phyloP scores from a whole-genome alignment of 2,888 invertebrate species.

The Leptodirus hochenwartii region DNA sequence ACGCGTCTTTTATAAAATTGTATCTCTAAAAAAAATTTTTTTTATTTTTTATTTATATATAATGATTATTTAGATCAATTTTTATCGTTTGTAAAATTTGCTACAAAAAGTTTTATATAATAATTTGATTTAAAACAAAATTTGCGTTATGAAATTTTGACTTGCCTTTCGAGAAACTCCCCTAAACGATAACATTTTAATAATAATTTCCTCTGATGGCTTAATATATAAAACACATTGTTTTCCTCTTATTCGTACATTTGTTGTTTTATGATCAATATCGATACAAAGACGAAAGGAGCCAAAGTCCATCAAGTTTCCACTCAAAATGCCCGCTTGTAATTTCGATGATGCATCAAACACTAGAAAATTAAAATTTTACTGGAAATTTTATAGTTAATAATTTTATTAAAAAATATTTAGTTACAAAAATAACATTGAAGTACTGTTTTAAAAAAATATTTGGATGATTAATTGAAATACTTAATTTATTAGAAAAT shows the following conservation, averaged over 20 bases:
- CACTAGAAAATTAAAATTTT: constrained; percentile 22
- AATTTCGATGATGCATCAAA: constrained; percentile 30
- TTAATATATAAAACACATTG: constrained; percentile 23
- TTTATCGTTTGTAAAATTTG: too few relatives aligned
- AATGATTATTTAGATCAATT: too few relatives aligned
- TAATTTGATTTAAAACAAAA: neutral
- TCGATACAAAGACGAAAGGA: constrained; percentile 28
- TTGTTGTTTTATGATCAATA: constrained; percentile 13
- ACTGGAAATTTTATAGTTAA: too few relatives aligned
- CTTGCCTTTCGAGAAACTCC: constrained; percentile 17
- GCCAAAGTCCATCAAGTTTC: constrained; percentile 28
- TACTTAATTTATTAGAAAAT: too few relatives aligned
- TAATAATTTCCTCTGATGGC: constrained; percentile 14
- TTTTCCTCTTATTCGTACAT: constrained; percentile 22
- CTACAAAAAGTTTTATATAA: constrained; percentile 4
- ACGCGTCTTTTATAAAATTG: constrained; percentile 14
- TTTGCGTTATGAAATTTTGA: constrained; percentile 1
- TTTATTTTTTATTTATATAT: constrained; percentile 1
- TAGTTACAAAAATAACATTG: too few relatives aligned
- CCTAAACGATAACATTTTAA: constrained; percentile 16
- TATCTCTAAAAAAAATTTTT: constrained; percentile 6
- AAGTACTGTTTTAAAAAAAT: too few relatives aligned
- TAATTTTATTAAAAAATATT: too few relatives aligned
- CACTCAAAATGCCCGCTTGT: constrained; percentile 26
- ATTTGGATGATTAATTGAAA: too few relatives aligned